These are phyloP conservation scores for Coreius guichenoti DNA, from an alignment of 2,797 vertebrate genomes.

Conservation along the genomic window DNA sequence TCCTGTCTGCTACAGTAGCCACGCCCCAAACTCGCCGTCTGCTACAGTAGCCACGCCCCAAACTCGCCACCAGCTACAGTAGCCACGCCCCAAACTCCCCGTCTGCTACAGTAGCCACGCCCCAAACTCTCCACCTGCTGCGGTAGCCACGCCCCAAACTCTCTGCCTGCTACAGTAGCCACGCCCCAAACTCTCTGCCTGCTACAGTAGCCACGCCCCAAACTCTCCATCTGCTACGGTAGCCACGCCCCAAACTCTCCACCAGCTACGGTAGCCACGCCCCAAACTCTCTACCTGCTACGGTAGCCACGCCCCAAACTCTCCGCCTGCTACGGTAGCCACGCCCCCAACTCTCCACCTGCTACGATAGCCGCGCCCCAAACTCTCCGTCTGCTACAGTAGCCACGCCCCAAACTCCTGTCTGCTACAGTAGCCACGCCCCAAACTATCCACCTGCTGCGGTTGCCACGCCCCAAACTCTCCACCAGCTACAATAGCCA, in stretches of 20 bases:
- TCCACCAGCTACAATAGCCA: not conserved
- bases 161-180: no score
- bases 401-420: no score
- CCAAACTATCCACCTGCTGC: not conserved
- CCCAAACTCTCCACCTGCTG: not conserved
- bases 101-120: not conserved
- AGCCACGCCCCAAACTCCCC: not conserved
- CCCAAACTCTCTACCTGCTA: no score
- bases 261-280: no score
- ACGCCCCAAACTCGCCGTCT: accelerated
- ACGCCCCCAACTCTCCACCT: not conserved
- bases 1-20: not conserved
- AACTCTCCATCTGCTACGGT: no score
- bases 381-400: no score
- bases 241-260: no score
- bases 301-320: no score
- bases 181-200: no score
- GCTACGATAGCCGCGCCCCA: not conserved
- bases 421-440: no score
- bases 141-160: not conserved
- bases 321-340: no score
- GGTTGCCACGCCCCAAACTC: not conserved
- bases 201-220: no score
- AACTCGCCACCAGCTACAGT: not conserved
- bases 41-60: not conserved